Base-by-base conservation (phyloP, 2,113 vertebrate species). In the Peromyscus californicus region DNA sequence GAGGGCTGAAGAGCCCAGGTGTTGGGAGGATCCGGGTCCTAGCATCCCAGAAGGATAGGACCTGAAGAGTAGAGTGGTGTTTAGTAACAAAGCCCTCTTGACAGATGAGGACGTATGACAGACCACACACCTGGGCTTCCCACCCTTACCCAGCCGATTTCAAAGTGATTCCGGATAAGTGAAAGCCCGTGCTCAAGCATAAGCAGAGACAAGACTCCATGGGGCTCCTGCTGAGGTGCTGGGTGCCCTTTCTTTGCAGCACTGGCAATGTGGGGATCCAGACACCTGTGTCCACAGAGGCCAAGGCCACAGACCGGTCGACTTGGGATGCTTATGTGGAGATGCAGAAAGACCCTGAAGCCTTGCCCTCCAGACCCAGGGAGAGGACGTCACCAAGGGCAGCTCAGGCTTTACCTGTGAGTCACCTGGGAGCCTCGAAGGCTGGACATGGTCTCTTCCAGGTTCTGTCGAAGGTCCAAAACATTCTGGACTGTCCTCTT, bases 381-480 rank as follows among this genome's bases (percentile, higher is more conserved):
- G 12, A 29, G 0, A 11, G 0, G 39, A 22, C 0, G 0, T 0
- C 24, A 12, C 3, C 17, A 29, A 69, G 31, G 11, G 54, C 45
- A 45, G n/a, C 36, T 0, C 0, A 7, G 10, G 4, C 98, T 98
- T 93, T 94, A 99, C 99, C 99, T 99, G 99, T 99, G 99, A 94
- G 99, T 99, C 87, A 99, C 99, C 98, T 99, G 99, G 70, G 99
- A 99, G 75, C 99, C 99, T 95, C 99, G 99, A 82, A 99, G 98
- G 97, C 99, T 99, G 95, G 99, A 99, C 99, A 99, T 99, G 96
- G 99, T 99, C 96, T 99, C 99, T 96, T 99, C 99, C 98, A 99
- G 98, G 98, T 99, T 99, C 98, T 99, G 99, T 75, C 99, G 99
- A 74, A 99, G 99, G 98, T 99, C 99, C 97, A 99, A 98, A 42